Base-by-base conservation (phyloP, 2,113 vertebrate species). In the Poeciliopsis occidentalis region DNA sequence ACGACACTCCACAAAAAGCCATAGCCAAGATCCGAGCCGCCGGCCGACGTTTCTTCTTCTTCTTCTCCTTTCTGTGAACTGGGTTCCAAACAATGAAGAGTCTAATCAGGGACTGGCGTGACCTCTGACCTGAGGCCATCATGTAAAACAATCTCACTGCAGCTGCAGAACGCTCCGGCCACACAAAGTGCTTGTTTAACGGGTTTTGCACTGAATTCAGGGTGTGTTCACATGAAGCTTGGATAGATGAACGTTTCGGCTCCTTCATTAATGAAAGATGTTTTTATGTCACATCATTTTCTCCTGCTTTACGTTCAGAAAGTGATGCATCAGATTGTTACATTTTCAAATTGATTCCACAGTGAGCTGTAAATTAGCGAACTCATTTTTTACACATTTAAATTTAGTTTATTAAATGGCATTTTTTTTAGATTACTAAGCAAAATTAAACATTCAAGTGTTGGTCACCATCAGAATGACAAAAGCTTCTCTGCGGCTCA, bases 141-240 rank as follows among this genome's bases (percentile, higher is more conserved):
- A 73, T 73, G 84, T 79, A 88, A 63, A 81, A 81, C 69, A 79
- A 19, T 80, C 31, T 80, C 69, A 61, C 66, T 64, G 79, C 73
- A 71, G 84, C 80, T 85, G 82, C 69, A 78, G 60, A 64, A 44
- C 34, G 30, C 34, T 73, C 10, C 62, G 13, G 29, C 71, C 70
- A 62, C 17, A 71, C 66, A 0, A 29, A 60, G 51, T 34, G 66
- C 72, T 61, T 24, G 64, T 62, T 41, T 8, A 10, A 47, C 44
- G 65, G 31, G 34, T 41, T 27, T 30, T 77, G 81, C 86, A 85
- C 88, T 88, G 83, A 57, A 81, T 29, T 19, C 0, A 8, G 34
- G 51, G 13, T 60, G 37, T 29, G n/a, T 76, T 54, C 71, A 75
- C 71, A 41, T 76, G 0, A 63, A 73, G 37, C 60, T 71, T 2